Evolutionary conservation across 2,888 invertebrate species (phyloP), one percentile per base, ranked within the genome.

Genomic region (Drosophila eohydei): DNA sequence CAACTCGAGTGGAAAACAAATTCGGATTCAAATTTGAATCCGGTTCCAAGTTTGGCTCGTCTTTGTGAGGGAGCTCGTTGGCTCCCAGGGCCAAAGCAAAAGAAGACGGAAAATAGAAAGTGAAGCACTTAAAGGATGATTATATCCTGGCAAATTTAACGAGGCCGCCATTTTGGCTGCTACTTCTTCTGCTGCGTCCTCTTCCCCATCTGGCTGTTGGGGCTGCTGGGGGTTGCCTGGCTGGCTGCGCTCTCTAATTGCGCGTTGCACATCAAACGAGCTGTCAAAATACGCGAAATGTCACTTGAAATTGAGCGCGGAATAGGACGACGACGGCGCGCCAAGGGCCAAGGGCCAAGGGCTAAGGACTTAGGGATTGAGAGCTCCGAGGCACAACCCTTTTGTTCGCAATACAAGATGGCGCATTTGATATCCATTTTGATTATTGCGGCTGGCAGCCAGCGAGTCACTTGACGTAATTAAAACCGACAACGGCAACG

Each of bases 361-460:
- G n/a, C 3, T n/a, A n/a, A 21, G 11, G 30, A 9, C 11, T 34
- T 14, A n/a, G 52, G 38, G 28, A 38, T 8, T n/a, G 26, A 28
- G 21, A 4, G 40, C 40, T 41, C 51, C 12, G 52, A 43, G 38
- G 69, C 48, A 38, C 58, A 46, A 52, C 72, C 60, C 65, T 56
- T 61, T 54, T 57, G 54, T 50, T 57, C 36, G 65, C 52, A 40
- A 54, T 44, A 63, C 62, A 89, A 88, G 71, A 88, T 88, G 89
- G 89, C 83, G 83, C 89, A 83, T 86, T 88, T 71, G 76, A 86
- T 88, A 78, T 81, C 82, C 79, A 84, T 85, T 85, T 84, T 80
- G 86, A 83, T 83, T 80, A 80, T 89, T 88, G 83, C 63, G 83
- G 71, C 78, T 65, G 64, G 55, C 71, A 61, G 61, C 30, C 61